Conservation (phyloP, 2,113 vertebrate genomes). For the Corvus hawaiiensis region DNA sequence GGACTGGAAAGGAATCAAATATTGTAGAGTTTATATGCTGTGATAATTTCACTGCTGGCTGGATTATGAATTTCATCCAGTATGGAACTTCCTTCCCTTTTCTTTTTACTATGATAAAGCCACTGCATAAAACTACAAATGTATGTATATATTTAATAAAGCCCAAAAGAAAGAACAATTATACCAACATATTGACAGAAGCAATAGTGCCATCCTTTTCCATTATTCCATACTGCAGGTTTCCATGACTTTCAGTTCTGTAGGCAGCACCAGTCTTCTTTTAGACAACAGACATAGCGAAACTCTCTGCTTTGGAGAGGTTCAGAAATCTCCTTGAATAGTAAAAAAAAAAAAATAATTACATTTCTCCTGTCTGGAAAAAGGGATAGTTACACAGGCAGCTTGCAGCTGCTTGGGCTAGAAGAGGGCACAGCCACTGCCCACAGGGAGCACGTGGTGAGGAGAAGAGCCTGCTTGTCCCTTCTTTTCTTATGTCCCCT, state of each 20-base stretch:
- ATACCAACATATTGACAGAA: neutral
- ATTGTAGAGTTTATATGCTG: neutral
- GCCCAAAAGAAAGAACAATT: neutral
- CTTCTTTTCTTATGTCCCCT: slow-evolving; percentile 69
- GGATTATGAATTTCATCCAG: neutral
- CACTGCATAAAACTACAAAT: neutral
- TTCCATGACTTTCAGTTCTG: neutral
- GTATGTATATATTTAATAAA: neutral
- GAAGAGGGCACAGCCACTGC: slow-evolving; percentile 33
- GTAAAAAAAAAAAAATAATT: neutral
- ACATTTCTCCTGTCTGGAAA: neutral
- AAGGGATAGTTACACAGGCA: slow-evolving; percentile 32
- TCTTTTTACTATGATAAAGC: neutral
- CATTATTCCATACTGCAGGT: neutral
- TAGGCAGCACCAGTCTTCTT: neutral
- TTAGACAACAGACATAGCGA: neutral
- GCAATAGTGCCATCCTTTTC: neutral
- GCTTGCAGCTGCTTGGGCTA: slow-evolving; percentile 60
- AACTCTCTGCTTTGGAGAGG: neutral
- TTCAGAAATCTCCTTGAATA: neutral
- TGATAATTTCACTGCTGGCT: neutral
- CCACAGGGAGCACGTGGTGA: neutral
- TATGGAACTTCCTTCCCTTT: neutral
- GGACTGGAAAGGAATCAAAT: neutral
- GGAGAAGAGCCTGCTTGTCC: slow-evolving; percentile 69